Evolutionary conservation across 2,797 vertebrate species (phyloP).

Genomic region (Lacerta agilis): DNA sequence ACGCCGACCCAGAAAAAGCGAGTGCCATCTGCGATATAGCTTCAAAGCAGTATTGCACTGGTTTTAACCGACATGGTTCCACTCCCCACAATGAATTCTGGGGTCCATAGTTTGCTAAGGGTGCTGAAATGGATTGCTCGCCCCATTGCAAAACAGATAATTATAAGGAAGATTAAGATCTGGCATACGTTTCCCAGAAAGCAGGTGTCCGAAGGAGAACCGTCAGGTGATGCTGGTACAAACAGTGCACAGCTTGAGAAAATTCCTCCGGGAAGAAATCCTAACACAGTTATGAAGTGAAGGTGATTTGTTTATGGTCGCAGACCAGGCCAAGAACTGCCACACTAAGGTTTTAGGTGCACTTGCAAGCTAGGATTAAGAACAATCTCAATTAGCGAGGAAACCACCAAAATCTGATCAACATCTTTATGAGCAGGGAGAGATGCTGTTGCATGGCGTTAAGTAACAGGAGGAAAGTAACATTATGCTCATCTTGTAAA

Average conservation of each 20-base stretch:
- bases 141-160: neutral
- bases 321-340: neutral
- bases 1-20: too few species aligned
- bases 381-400: neutral
- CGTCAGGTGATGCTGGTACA: neutral
- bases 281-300: too few species aligned
- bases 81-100: too few species aligned
- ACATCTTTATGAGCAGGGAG: neutral
- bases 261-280: neutral
- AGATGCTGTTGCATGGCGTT: neutral
- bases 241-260: neutral
- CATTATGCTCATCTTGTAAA: neutral
- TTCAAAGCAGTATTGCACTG: too few species aligned
- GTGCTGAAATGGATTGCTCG: too few species aligned
- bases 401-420: neutral
- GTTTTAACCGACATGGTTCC: too few species aligned
- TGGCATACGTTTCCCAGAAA: neutral
- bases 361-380: neutral
- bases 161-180: neutral
- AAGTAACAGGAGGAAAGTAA: neutral
- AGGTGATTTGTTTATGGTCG: neutral
- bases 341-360: neutral
- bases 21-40: too few species aligned
- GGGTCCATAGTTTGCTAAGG: too few species aligned
- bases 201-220: neutral